These are phyloP conservation scores for Catocala fraxini DNA, from an alignment of 2,888 invertebrate species.

Conservation along the genomic window DNA sequence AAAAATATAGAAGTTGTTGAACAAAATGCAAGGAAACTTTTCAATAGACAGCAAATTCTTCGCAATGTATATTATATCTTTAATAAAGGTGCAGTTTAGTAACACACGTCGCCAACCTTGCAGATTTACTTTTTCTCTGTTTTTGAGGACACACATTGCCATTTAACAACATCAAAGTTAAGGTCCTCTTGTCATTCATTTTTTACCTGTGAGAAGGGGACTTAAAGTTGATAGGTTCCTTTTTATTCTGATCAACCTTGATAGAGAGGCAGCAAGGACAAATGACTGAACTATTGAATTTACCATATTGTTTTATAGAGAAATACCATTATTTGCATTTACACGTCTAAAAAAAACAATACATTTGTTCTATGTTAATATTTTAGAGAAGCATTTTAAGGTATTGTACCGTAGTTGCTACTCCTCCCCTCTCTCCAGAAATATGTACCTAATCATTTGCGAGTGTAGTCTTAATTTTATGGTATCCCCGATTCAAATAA, in stretches of 20 bases:
- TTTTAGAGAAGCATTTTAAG: too few relatives aligned
- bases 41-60: conserved; percentile 29
- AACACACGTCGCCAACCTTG: conserved; percentile 67
- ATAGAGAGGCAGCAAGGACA: conserved; percentile 46
- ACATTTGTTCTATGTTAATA: too few relatives aligned
- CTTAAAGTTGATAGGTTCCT: conserved; percentile 38
- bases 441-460: too few relatives aligned
- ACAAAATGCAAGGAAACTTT: conserved; percentile 10
- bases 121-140: conserved; percentile 62
- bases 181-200: conserved; percentile 66
- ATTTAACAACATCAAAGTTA: conserved; percentile 72
- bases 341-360: too few relatives aligned
- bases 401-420: too few relatives aligned
- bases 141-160: conserved; percentile 74
- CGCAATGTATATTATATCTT: conserved; percentile 21
- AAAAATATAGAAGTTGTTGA: neutral
- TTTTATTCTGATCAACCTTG: conserved; percentile 48
- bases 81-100: conserved; percentile 50
- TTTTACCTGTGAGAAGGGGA: conserved; percentile 51
- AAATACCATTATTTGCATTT: neutral
- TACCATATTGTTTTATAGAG: conserved; percentile 12
- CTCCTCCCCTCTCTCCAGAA: too few relatives aligned
- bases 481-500: too few relatives aligned
- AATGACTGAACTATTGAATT: conserved; percentile 14
- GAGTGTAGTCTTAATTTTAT: too few relatives aligned